Conservation (phyloP, 2,888 invertebrate genomes). For the Rhingia rostrata region DNA sequence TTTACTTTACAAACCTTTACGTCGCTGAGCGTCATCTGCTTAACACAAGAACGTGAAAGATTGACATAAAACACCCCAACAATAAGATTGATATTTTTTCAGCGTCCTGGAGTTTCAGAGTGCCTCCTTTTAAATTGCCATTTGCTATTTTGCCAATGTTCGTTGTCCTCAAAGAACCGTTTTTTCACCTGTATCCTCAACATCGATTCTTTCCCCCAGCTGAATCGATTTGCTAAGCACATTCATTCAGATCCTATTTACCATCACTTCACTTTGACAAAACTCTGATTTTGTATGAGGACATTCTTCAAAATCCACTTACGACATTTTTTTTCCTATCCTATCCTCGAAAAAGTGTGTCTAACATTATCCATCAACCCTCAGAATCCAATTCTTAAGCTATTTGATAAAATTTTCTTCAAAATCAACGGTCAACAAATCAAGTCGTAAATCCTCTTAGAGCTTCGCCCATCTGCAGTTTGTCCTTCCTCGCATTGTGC, state of each 20-base stretch:
- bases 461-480: background rate
- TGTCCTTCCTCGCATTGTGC: slow-evolving; percentile 5
- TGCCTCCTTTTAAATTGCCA: no score
- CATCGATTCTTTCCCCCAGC: no score
- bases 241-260: background rate
- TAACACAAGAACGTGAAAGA: no score
- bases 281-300: no score
- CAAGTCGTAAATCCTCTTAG: slow-evolving; percentile 60
- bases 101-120: no score
- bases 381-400: slow-evolving; percentile 38
- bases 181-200: no score
- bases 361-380: slow-evolving; percentile 13
- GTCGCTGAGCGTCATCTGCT: no score
- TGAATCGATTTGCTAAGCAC: background rate
- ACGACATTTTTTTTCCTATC: background rate
- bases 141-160: no score
- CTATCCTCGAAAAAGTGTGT: background rate
- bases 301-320: background rate
- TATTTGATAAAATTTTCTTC: slow-evolving; percentile 55
- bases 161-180: no score
- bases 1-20: no score
- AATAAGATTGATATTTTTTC: no score
- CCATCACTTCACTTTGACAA: background rate
- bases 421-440: slow-evolving; percentile 66
- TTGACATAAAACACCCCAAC: no score